phyloP scores from a whole-genome alignment of 2,888 invertebrate genomes.

The Erannis defoliaria region DNA sequence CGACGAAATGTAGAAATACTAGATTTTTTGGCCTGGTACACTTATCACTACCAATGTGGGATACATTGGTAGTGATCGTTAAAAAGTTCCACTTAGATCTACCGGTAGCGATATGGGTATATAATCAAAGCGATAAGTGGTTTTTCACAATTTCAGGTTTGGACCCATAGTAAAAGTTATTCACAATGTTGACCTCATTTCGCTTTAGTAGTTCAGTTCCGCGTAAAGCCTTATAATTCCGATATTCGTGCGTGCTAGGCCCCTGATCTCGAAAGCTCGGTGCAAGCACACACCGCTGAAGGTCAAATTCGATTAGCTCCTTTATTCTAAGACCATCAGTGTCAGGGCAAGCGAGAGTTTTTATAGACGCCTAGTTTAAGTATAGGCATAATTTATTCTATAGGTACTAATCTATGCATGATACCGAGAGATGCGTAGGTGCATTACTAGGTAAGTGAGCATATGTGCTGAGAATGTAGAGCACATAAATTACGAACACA shows the following conservation, averaged over 20 bases:
- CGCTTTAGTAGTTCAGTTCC: too few species aligned
- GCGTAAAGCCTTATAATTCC: background rate
- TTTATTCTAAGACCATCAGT: slow-evolving; percentile 78
- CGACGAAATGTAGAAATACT: too few species aligned
- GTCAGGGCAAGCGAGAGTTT: slow-evolving; percentile 79
- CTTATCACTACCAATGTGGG: too few species aligned
- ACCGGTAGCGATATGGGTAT: too few species aligned
- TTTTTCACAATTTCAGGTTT: too few species aligned
- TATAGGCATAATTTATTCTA: slow-evolving; percentile 25
- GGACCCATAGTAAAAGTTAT: too few species aligned
- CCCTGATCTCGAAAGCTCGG: slow-evolving; percentile 21
- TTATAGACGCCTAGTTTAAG: slow-evolving; percentile 45
- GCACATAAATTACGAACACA: background rate
- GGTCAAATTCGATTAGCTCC: slow-evolving; percentile 66
- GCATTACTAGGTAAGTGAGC: background rate
- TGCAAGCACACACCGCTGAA: slow-evolving; percentile 45
- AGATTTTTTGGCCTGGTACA: too few species aligned
- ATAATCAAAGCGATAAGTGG: too few species aligned
- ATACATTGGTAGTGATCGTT: too few species aligned
- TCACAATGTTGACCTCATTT: too few species aligned
- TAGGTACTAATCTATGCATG: background rate
- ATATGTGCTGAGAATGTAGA: slow-evolving; percentile 1
- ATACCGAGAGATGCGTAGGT: slow-evolving; percentile 1
- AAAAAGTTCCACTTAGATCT: too few species aligned
- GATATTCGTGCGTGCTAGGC: background rate